These are phyloP conservation scores for Trichopoda pennipes DNA, from an alignment of 2,888 invertebrate species.

Conservation along the genomic window DNA sequence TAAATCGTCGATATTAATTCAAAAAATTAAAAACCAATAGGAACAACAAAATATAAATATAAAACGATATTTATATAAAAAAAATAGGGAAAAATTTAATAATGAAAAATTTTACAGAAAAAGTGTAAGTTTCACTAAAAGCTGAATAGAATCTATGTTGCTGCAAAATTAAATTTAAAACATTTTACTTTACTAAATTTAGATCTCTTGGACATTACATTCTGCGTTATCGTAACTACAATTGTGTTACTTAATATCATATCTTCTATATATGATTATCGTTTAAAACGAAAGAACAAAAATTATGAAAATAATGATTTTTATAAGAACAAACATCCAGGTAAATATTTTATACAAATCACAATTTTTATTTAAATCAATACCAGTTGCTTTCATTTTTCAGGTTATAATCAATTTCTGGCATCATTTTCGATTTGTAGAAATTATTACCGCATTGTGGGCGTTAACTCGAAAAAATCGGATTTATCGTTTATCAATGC, in stretches of 20 bases:
- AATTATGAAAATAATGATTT: slow-evolving; percentile 62
- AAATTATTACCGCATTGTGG: slow-evolving; percentile 75
- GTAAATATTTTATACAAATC: slow-evolving; percentile 56
- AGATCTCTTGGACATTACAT: slow-evolving; percentile 72
- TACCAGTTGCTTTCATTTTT: not conserved
- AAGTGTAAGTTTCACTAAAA: too few species aligned
- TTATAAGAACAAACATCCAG: slow-evolving; percentile 67
- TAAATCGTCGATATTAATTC: too few species aligned
- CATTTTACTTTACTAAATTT: not conserved
- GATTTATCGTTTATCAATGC: slow-evolving; percentile 76
- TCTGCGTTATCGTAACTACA: slow-evolving; percentile 65
- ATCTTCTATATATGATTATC: slow-evolving; percentile 70
- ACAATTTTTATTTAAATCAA: not conserved
- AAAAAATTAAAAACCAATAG: too few species aligned
- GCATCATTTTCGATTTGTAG: slow-evolving; percentile 76
- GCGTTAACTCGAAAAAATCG: slow-evolving; percentile 32
- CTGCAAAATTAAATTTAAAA: too few species aligned
- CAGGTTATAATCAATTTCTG: slow-evolving; percentile 52
- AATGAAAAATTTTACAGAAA: too few species aligned
- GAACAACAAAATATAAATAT: too few species aligned
- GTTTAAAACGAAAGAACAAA: slow-evolving; percentile 65
- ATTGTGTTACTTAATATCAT: slow-evolving; percentile 48
- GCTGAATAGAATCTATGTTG: too few species aligned
- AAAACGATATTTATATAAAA: too few species aligned
- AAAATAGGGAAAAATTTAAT: too few species aligned